A percentile compares a stretch with the other conserved stretches of the same genome.
These are phyloP conservation scores for Mallotus villosus DNA, from an alignment of 2,797 vertebrate genomes.

Conservation along the genomic window DNA sequence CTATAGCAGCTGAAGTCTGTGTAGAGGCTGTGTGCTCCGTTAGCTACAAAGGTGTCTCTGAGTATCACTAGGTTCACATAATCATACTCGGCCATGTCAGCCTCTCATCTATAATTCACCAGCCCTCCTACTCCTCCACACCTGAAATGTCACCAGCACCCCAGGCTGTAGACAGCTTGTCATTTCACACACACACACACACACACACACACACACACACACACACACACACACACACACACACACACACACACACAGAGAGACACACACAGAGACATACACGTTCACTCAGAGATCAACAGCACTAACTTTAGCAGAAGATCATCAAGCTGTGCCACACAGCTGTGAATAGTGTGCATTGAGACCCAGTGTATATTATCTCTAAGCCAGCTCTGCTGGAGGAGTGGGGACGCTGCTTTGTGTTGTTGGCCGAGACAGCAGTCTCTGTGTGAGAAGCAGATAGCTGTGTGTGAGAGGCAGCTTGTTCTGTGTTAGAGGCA, in stretches of 20 bases:
- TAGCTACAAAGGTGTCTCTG: too few relatives aligned
- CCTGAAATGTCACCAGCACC: slow-evolving; percentile 5
- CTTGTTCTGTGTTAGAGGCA: too few relatives aligned
- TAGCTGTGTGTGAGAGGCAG: too few relatives aligned
- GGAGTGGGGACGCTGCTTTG: too few relatives aligned
- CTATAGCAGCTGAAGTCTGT: too few relatives aligned
- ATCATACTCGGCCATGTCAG: slow-evolving; percentile 14
- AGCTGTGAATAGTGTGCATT: too few relatives aligned
- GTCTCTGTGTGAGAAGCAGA: too few relatives aligned
- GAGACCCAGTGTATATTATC: too few relatives aligned
- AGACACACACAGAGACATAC: not conserved
- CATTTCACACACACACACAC: not conserved
- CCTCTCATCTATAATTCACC: slow-evolving; percentile 47
- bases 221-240: not conserved
- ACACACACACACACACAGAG: not conserved
- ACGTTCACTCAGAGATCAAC: not conserved
- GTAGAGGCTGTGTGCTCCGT: not conserved
- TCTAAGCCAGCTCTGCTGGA: too few relatives aligned
- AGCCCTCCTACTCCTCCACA: slow-evolving; percentile 25
- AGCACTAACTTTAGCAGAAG: too few relatives aligned
- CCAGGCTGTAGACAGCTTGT: not conserved
- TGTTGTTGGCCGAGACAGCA: too few relatives aligned
- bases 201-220: not conserved
- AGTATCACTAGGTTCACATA: not conserved
- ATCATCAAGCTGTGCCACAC: too few relatives aligned